Percentiles rank a stretch among this genome's conserved stretches.
Evolutionary conservation across 1,140 invertebrate genomes (phyloP).

Genomic region (Melanaphis sacchari): DNA sequence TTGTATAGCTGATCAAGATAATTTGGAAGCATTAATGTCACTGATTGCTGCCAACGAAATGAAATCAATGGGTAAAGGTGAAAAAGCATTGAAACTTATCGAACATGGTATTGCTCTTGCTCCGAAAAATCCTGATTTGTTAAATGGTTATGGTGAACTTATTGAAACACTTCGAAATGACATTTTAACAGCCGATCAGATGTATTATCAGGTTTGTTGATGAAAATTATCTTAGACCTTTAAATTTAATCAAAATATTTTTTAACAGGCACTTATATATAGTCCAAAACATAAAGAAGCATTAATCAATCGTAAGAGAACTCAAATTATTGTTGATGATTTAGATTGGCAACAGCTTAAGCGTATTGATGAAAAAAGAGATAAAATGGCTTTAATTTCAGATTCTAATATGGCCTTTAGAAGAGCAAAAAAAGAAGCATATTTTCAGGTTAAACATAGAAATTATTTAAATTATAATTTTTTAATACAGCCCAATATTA

Average conservation of each 20-base stretch:
- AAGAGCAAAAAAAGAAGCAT: slow-evolving; percentile 90
- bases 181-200: slow-evolving; percentile 87
- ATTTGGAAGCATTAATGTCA: slow-evolving; percentile 80
- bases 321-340: slow-evolving; percentile 87
- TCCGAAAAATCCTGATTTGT: slow-evolving; percentile 89
- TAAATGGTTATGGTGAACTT: slow-evolving; percentile 94
- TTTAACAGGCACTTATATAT: slow-evolving; percentile 76
- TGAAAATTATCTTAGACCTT: neutral
- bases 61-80: slow-evolving; percentile 79
- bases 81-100: slow-evolving; percentile 88
- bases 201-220: slow-evolving; percentile 70
- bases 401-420: slow-evolving; percentile 79
- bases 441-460: slow-evolving; percentile 69
- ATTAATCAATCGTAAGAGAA: slow-evolving; percentile 81
- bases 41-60: slow-evolving; percentile 85
- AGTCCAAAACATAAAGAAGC: slow-evolving; percentile 84
- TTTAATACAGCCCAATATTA: neutral
- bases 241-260: neutral
- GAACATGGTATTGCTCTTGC: slow-evolving; percentile 89
- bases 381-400: slow-evolving; percentile 81
- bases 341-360: slow-evolving; percentile 81
- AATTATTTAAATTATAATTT: neutral
- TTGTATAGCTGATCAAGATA: slow-evolving; percentile 55
- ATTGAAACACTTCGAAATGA: slow-evolving; percentile 86
- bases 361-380: slow-evolving; percentile 86